Evolutionary conservation across 2,888 invertebrate species (phyloP), one percentile per base, ranked within the genome.

Genomic region (Himalopsyche japonica): DNA sequence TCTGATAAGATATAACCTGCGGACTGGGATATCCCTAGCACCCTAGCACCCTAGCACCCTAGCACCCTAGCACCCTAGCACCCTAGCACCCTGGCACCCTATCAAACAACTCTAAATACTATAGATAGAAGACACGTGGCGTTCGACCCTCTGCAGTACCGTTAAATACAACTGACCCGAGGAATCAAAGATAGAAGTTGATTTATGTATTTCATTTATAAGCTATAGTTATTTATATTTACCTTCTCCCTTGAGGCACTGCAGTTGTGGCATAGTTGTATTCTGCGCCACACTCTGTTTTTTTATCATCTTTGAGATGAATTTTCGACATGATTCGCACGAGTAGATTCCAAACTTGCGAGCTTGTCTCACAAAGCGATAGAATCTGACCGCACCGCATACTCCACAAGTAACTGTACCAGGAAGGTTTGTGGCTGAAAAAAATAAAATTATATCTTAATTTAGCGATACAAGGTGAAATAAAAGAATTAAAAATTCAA

Each of bases 271-370:
- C 84, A 92, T 91, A 76, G 92, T 91, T 87, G 91, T 91, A 88
- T 92, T 92, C 88, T 93, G 93, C 48, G 93, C 92, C 88, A 93
- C 91, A 87, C 93, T 93, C 88, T 94, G 94, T 84, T 94, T 93
- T 90, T 95, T 95, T 86, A 96, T 93, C 93, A 96, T 95, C 89
- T 96, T 96, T 24, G 96, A 95, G 88, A 97, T 96, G 90, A 97
- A 97, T 90, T 97, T 97, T 80, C 96, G 93, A 90, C 98, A 98
- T 10, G 96, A 95, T 89, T 96, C 96, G 90, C 98, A 98, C 87
- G 96, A 96, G 89, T 95, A 95, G 86, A 96, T 95, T 43, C 97
- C 97, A 89, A 96, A 97, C 89, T 97, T 97, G 85, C 96, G 93
- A 32, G 96, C 95, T 91, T 96, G 96, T 88, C 95, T 94, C 12